These are phyloP conservation scores for Chauna torquata DNA, from an alignment of 2,113 vertebrate genomes.

Conservation along the genomic window DNA sequence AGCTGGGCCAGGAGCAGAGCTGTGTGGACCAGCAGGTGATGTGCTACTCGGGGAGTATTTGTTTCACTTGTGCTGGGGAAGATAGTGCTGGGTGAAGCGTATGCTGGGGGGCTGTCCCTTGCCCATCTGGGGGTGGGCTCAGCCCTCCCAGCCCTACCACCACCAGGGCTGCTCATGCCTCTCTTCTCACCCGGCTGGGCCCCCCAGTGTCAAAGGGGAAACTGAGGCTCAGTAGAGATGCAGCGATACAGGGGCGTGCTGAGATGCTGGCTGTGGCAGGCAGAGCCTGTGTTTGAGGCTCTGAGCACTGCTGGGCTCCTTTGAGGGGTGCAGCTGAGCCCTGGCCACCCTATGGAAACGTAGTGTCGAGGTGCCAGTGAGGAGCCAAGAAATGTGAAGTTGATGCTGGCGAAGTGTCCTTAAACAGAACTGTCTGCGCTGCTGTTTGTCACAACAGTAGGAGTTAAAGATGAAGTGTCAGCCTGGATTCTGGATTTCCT, in stretches of 20 bases:
- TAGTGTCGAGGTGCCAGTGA: background rate
- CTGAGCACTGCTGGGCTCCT: too few relatives aligned
- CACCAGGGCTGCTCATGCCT: background rate
- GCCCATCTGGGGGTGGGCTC: fast-evolving
- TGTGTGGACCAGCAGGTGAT: background rate
- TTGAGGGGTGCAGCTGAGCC: too few relatives aligned
- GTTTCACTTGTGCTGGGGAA: background rate
- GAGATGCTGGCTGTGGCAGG: too few relatives aligned
- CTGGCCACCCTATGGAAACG: background rate
- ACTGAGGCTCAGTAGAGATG: background rate
- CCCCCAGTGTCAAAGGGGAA: background rate
- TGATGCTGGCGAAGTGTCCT: background rate
- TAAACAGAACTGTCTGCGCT: background rate
- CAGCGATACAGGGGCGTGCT: background rate
- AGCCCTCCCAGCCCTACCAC: background rate
- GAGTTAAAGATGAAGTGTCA: background rate
- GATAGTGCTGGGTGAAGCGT: fast-evolving
- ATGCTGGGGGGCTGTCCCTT: fast-evolving
- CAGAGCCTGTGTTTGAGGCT: too few relatives aligned
- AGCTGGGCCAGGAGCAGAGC: background rate
- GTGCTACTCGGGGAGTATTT: background rate
- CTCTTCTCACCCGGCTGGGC: background rate
- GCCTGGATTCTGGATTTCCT: background rate
- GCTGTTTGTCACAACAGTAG: background rate
- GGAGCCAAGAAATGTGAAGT: background rate